These are phyloP conservation scores for Anguilla obscura DNA, from an alignment of 2,797 vertebrate species.

Conservation along the genomic window DNA sequence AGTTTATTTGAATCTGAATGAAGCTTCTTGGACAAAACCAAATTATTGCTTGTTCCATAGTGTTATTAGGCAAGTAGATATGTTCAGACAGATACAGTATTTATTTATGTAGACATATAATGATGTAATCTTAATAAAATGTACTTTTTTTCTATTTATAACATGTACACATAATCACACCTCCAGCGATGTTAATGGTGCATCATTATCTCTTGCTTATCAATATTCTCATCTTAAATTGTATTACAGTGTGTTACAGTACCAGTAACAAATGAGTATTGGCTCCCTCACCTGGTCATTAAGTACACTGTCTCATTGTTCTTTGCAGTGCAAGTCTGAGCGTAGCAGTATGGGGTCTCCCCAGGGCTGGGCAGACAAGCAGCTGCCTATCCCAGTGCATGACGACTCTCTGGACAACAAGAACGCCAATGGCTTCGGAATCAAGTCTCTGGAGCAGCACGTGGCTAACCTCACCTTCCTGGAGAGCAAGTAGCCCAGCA, in stretches of 20 bases:
- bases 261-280: not conserved
- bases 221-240: no score
- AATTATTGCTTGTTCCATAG: not conserved
- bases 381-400: slow-evolving; percentile 68
- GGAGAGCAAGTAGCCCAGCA: slow-evolving; percentile 78
- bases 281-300: not conserved
- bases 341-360: slow-evolving; percentile 76
- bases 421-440: slow-evolving; percentile 75
- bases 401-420: slow-evolving; percentile 74
- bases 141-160: not conserved
- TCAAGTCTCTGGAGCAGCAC: slow-evolving; percentile 82
- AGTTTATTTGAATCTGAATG: not conserved
- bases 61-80: not conserved
- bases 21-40: not conserved
- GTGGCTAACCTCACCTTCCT: slow-evolving; percentile 81
- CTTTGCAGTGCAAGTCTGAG: slow-evolving; percentile 75
- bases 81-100: not conserved
- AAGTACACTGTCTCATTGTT: not conserved
- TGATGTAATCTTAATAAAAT: not conserved
- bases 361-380: slow-evolving; percentile 81
- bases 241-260: no score
- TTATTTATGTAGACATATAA: not conserved
- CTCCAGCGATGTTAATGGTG: not conserved
- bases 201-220: not conserved
- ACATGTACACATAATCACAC: not conserved